phyloP scores from a whole-genome alignment of 1,140 invertebrate species.

The Coptotermes formosanus region DNA sequence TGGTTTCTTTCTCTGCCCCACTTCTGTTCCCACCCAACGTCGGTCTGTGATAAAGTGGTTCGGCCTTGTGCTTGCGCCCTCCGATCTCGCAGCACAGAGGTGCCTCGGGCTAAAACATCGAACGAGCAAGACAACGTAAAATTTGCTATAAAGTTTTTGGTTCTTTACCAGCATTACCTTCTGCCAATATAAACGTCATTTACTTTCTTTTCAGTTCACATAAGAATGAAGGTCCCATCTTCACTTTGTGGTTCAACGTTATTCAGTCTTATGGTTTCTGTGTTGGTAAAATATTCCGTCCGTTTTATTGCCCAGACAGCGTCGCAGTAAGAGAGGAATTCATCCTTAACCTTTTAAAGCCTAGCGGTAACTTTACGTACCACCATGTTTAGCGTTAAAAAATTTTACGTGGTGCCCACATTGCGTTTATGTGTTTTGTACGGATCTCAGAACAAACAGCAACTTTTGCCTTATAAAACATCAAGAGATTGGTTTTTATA shows the following conservation, averaged over 20 bases:
- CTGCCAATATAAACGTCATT: neutral
- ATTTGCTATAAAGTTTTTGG: neutral
- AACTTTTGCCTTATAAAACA: too few relatives aligned
- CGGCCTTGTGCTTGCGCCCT: neutral
- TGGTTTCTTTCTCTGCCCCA: neutral
- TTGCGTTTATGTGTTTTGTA: too few relatives aligned
- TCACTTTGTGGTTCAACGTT: neutral
- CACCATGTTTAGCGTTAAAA: too few relatives aligned
- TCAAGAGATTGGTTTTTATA: too few relatives aligned
- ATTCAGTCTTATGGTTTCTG: neutral
- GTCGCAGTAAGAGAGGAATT: too few relatives aligned
- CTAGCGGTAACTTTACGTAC: too few relatives aligned
- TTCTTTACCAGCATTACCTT: neutral
- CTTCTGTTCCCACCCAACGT: neutral
- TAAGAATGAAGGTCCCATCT: neutral
- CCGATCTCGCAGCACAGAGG: neutral
- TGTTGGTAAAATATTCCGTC: neutral
- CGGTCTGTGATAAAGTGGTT: neutral
- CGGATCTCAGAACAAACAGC: too few relatives aligned
- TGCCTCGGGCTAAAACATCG: neutral
- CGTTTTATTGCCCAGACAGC: neutral
- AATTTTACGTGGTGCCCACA: too few relatives aligned
- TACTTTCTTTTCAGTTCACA: slow-evolving; percentile 8
- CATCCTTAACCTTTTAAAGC: too few relatives aligned
- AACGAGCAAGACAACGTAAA: neutral